Evolutionary conservation across 2,113 vertebrate genomes (phyloP).

Genomic region (Thamnophis sirtalis): DNA sequence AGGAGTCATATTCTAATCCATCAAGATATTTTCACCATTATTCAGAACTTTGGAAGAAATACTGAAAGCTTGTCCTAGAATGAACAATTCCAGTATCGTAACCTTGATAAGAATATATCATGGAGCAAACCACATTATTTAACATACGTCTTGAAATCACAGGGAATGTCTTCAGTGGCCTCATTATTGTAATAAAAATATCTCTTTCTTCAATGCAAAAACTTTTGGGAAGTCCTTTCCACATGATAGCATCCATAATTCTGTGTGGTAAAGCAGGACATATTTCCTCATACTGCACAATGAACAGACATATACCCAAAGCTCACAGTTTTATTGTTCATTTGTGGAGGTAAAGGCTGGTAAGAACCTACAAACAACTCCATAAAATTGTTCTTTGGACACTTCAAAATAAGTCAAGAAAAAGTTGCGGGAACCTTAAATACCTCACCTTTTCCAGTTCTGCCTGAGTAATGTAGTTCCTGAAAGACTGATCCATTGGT

Average conservation of each 20-base stretch:
- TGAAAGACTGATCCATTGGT: not conserved
- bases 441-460: not conserved
- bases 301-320: not conserved
- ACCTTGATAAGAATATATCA: not conserved
- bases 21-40: not conserved
- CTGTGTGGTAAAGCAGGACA: not conserved
- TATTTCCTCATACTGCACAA: not conserved
- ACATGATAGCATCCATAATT: not conserved
- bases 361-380: not conserved
- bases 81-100: not conserved
- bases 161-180: not conserved
- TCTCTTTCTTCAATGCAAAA: not conserved
- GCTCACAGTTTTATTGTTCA: not conserved
- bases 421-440: not conserved
- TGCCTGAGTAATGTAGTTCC: not conserved
- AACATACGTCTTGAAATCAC: not conserved
- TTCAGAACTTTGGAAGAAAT: not conserved
- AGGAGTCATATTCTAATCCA: not conserved
- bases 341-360: not conserved
- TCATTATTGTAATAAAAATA: not conserved
- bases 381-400: not conserved
- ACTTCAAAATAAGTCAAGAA: not conserved
- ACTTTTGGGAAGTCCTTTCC: not conserved
- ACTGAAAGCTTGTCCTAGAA: not conserved
- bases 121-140: not conserved